phyloP scores from a whole-genome alignment of 2,797 vertebrate genomes.

The Serranus cabrilla region DNA sequence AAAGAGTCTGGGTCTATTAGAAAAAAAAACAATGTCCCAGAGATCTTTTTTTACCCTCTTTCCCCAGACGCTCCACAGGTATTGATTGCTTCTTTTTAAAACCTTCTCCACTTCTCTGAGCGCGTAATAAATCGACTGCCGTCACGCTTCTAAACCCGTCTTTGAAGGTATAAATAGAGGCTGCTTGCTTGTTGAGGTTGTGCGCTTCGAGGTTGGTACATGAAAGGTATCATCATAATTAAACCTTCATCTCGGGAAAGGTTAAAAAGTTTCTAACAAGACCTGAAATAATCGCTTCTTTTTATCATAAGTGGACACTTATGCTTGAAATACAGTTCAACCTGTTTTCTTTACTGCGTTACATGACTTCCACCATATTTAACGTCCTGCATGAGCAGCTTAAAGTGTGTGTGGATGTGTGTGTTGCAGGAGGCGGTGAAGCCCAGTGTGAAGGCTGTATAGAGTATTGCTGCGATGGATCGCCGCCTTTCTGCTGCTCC shows the following conservation, averaged over 20 bases:
- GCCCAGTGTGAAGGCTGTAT: slow-evolving; percentile 91
- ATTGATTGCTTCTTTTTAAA: slow-evolving; percentile 28
- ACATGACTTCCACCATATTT: neutral
- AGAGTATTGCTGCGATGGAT: slow-evolving; percentile 94
- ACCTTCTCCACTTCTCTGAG: neutral
- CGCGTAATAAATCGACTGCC: slow-evolving; percentile 36
- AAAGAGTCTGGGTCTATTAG: slow-evolving; percentile 2
- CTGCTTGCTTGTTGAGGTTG: slow-evolving; percentile 12
- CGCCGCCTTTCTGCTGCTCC: slow-evolving; percentile 92
- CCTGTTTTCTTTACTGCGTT: neutral
- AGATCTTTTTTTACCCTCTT: neutral
- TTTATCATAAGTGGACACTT: neutral
- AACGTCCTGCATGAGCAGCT: neutral
- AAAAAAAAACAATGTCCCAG: slow-evolving; percentile 10
- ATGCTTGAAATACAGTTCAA: neutral
- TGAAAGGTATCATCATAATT: slow-evolving; percentile 46
- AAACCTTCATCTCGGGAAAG: neutral
- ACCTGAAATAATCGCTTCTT: neutral
- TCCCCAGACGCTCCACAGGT: slow-evolving; percentile 20
- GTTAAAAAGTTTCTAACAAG: neutral
- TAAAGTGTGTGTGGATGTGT: neutral
- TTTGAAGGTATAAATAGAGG: slow-evolving; percentile 53
- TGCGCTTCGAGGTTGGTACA: slow-evolving; percentile 29
- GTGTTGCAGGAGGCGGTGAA: slow-evolving; percentile 84
- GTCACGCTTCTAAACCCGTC: slow-evolving; percentile 11